These are phyloP conservation scores for Glareola pratincola DNA, from an alignment of 2,113 vertebrate species.

Conservation along the genomic window DNA sequence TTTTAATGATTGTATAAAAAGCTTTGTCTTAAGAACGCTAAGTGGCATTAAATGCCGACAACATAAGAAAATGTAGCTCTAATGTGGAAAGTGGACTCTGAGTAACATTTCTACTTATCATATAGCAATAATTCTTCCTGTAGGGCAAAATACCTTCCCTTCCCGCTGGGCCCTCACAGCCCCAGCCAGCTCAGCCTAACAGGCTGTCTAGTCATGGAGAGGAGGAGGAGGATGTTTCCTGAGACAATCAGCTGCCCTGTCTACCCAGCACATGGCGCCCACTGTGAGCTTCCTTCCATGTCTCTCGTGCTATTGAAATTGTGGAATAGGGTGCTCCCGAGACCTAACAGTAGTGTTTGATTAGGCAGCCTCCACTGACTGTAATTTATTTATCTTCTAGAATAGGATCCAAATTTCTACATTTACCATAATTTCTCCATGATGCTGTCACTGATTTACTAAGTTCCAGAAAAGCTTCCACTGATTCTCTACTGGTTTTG, in stretches of 20 bases:
- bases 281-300: not conserved
- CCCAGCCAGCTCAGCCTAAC: not conserved
- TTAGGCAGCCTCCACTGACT: not conserved
- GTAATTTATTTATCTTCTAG: not conserved
- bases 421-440: not conserved
- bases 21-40: not conserved
- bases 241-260: not conserved
- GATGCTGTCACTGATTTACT: not conserved
- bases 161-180: fast-evolving
- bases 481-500: not conserved
- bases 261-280: not conserved
- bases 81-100: not conserved
- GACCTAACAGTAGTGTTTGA: not conserved
- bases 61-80: not conserved
- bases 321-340: not conserved
- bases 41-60: not conserved
- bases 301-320: not conserved
- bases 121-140: not conserved
- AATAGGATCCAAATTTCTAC: not conserved
- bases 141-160: not conserved
- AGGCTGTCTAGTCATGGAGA: not conserved
- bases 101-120: not conserved
- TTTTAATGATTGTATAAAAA: not conserved
- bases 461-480: not conserved
- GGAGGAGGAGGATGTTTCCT: not conserved